Evolutionary conservation across 1,140 invertebrate species (phyloP), one percentile per base, ranked within the genome.

Genomic region (Samia ricini): DNA sequence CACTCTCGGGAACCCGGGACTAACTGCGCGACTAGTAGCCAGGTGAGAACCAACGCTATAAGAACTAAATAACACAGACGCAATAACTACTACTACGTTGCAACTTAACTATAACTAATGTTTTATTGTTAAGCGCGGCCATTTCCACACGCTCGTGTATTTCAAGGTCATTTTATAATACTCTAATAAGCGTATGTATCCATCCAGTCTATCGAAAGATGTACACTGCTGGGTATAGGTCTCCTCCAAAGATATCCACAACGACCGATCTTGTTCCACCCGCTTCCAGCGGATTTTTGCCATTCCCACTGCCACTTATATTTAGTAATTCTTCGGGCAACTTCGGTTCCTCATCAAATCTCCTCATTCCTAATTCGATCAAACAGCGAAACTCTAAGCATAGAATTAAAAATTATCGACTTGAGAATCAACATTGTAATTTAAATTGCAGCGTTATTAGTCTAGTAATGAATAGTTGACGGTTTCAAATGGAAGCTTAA

Each of bases 31-130:
- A 19, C 56, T 10, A 29, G 15, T 8, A 10, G 56, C 56, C 56
- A 22, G 29, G 56, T 48, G 29, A 59, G 20, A 10, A 19, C 36
- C 20, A 51, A 33, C 60, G 62, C 51, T 42, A 15, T 15, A 42
- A 15, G 33, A 7, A 55, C 61, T n/a, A n/a, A n/a, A n/a, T n/a
- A n/a, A n/a, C 65, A 60, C 56, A 61, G 22, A 29, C 57, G 59
- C 66, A 42, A 15, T 42, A 42, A 19, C 6, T 15, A 48, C 36
- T 48, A 48, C 36, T 21, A 52, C 22, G 51, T 52, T 52, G 51
- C 51, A 52, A 52, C 20, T 22, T 23, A 52, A 52, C 20, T 42
- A 52, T 7, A 21, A 52, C 7, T 21, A 52, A 52, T 22, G 20
- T 52, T 52, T 52, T 23, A 52, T 22, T 52, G 21, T 22, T 23